Percentiles rank a stretch among this genome's conserved stretches.
These are phyloP conservation scores for Dryas iulia DNA, from an alignment of 1,140 invertebrate species.

Conservation along the genomic window DNA sequence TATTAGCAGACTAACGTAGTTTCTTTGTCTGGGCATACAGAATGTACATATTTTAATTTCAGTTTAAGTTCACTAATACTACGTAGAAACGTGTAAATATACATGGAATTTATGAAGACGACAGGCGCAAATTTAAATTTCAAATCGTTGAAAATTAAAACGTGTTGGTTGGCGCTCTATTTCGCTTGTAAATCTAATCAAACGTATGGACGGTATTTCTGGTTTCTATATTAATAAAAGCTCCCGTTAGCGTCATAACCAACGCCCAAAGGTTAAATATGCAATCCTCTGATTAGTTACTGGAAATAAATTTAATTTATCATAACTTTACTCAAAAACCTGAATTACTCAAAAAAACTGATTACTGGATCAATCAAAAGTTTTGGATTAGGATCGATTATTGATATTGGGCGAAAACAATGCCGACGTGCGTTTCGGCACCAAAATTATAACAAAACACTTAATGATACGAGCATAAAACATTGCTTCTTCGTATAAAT, in stretches of 20 bases:
- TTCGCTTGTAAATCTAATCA: neutral
- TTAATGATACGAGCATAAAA: neutral
- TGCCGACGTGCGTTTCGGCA: neutral
- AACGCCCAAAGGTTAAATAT: too few relatives aligned
- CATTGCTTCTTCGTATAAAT: neutral
- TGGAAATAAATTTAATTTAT: too few relatives aligned
- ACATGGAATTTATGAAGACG: neutral
- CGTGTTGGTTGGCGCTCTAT: neutral
- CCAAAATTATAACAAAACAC: neutral
- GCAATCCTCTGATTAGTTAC: too few relatives aligned
- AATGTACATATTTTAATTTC: too few relatives aligned
- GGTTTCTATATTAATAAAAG: neutral
- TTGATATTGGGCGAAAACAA: too few relatives aligned
- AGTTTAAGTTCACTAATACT: neutral
- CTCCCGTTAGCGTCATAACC: neutral
- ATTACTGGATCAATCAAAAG: too few relatives aligned
- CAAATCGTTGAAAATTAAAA: neutral
- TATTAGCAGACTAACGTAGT: too few relatives aligned
- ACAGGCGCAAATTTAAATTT: neutral
- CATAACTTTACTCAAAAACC: too few relatives aligned
- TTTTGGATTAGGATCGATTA: too few relatives aligned
- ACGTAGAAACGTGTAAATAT: neutral
- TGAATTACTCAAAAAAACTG: too few relatives aligned
- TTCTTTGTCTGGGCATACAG: too few relatives aligned
- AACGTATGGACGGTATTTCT: neutral